phyloP scores from a whole-genome alignment of 2,888 invertebrate genomes.

The Xanthia togata region DNA sequence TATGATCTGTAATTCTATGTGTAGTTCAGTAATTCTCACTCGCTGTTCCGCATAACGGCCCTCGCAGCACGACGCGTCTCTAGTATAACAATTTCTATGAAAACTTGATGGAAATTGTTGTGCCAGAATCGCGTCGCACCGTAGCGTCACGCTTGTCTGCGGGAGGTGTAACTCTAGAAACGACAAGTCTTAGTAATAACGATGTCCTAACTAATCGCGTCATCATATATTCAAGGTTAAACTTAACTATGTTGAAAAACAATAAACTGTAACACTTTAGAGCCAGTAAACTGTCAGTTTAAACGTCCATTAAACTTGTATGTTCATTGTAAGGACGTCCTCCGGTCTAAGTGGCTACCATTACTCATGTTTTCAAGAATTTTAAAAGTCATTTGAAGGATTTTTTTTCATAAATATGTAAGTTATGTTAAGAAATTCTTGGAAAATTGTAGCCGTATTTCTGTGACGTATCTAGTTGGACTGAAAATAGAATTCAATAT shows the following conservation, averaged over 20 bases:
- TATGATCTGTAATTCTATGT: too few relatives aligned
- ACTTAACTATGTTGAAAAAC: conserved; percentile 21
- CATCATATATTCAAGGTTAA: conserved; percentile 43
- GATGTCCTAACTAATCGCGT: conserved; percentile 18
- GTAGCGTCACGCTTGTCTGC: too few relatives aligned
- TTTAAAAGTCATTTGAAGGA: conserved; percentile 22
- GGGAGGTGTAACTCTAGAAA: neutral
- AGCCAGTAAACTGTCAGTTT: conserved; percentile 35
- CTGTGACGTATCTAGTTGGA: neutral
- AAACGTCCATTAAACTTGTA: conserved; percentile 37
- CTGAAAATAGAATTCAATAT: neutral
- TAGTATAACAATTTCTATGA: too few relatives aligned
- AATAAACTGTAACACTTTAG: conserved; percentile 50
- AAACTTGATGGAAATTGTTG: too few relatives aligned
- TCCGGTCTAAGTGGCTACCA: conserved; percentile 26
- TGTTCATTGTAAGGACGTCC: conserved; percentile 39
- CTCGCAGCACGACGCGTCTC: too few relatives aligned
- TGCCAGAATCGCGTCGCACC: too few relatives aligned
- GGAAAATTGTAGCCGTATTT: neutral
- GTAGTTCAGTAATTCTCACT: too few relatives aligned
- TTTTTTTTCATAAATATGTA: neutral
- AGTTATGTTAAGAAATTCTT: neutral
- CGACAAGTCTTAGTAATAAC: neutral
- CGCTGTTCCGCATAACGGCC: too few relatives aligned
- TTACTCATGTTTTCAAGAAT: conserved; percentile 25